Evolutionary conservation across 2,113 vertebrate genomes (phyloP).

Genomic region (Bos indicus): DNA sequence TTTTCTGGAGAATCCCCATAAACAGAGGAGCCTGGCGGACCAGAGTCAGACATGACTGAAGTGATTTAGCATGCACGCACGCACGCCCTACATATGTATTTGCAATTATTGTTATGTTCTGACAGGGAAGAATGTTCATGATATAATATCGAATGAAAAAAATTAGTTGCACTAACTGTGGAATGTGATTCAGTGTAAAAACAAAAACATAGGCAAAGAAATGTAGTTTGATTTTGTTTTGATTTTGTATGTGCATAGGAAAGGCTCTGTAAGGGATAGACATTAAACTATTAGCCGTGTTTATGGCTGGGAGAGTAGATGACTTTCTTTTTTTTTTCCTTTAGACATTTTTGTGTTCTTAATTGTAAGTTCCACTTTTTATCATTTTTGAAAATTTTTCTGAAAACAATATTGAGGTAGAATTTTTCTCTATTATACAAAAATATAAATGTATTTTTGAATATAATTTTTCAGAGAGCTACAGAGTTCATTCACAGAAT

Average conservation of each 20-base stretch:
- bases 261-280: background rate
- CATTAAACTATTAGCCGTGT: background rate
- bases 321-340: background rate
- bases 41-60: background rate
- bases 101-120: background rate
- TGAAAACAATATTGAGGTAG: background rate
- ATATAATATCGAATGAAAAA: background rate
- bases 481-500: background rate
- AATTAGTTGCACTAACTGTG: background rate
- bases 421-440: background rate
- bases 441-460: background rate
- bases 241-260: background rate
- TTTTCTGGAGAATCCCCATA: background rate
- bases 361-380: background rate
- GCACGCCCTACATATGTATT: background rate
- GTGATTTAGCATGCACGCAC: background rate
- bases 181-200: slow-evolving; percentile 23
- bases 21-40: background rate
- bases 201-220: background rate
- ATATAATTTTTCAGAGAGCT: slow-evolving; percentile 4
- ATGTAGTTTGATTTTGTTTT: slow-evolving; percentile 19
- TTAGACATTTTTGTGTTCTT: background rate
- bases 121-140: background rate
- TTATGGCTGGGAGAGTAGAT: background rate
- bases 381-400: slow-evolving; percentile 6